Conservation (phyloP, 2,888 invertebrate genomes). For the Ormia ochracea region DNA sequence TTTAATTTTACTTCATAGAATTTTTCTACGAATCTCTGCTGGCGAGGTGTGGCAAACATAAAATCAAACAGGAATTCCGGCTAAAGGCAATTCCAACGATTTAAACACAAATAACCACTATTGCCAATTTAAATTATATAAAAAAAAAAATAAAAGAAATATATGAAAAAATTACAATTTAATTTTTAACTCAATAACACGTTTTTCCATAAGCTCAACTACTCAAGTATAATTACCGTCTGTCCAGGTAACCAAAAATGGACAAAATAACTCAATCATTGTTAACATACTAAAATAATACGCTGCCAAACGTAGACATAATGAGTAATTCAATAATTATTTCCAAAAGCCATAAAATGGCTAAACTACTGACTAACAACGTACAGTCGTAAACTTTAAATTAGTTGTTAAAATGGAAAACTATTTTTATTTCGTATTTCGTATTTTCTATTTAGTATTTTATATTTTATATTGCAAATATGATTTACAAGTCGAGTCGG, state of each 20-base stretch:
- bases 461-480: too few species aligned
- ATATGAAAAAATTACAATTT: background rate
- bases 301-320: conserved; percentile 19
- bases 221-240: background rate
- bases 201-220: background rate
- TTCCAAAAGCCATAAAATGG: background rate
- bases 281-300: conserved; percentile 22
- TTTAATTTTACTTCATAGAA: background rate
- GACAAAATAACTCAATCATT: conserved; percentile 27
- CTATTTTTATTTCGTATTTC: too few species aligned
- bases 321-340: conserved; percentile 33
- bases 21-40: background rate
- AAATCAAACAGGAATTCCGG: background rate
- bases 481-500: too few species aligned
- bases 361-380: background rate
- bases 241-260: background rate
- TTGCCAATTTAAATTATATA: background rate
- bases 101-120: background rate
- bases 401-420: background rate
- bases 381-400: background rate
- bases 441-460: too few species aligned
- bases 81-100: conserved; percentile 21
- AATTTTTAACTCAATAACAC: background rate
- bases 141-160: background rate
- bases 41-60: background rate